phyloP scores from a whole-genome alignment of 2,113 vertebrate species.

The Struthio camelus region DNA sequence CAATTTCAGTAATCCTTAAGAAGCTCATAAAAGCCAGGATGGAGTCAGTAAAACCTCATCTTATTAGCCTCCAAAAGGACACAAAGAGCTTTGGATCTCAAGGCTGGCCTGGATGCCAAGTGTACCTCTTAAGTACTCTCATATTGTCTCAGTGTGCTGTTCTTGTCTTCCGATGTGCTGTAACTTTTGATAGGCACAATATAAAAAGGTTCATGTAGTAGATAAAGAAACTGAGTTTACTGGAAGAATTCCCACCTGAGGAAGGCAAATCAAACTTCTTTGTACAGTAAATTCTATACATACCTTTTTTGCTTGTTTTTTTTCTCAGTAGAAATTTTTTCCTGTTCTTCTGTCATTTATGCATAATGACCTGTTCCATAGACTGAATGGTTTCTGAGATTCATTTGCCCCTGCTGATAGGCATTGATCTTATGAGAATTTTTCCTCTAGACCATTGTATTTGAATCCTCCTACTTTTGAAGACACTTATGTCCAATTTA shows the following conservation, averaged over 20 bases:
- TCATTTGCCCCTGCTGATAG: not conserved
- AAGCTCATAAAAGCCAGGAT: constrained; percentile 52
- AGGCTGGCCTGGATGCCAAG: constrained; percentile 48
- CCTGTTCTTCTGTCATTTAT: not conserved
- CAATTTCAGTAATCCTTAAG: constrained; percentile 59
- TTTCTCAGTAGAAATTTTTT: not conserved
- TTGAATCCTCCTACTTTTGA: not conserved
- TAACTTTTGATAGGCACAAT: not conserved
- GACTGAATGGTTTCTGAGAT: not conserved
- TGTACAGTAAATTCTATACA: not conserved
- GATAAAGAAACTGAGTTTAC: not conserved
- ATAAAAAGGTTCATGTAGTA: not conserved
- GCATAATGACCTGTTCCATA: not conserved
- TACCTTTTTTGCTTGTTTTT: not conserved
- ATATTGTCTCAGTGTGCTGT: not conserved
- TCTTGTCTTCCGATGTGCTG: not conserved
- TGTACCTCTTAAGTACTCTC: constrained; percentile 24
- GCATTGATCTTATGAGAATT: not conserved
- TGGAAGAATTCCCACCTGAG: not conserved
- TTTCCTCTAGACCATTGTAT: not conserved
- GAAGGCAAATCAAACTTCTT: not conserved
- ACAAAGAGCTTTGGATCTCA: constrained; percentile 28
- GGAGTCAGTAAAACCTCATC: constrained; percentile 61
- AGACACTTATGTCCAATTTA: not conserved
- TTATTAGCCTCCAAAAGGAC: constrained; percentile 66